Percentiles rank a stretch among this genome's conserved stretches.
Conservation (phyloP, 2,888 invertebrate species). For the Exephanes ischioxanthus region DNA sequence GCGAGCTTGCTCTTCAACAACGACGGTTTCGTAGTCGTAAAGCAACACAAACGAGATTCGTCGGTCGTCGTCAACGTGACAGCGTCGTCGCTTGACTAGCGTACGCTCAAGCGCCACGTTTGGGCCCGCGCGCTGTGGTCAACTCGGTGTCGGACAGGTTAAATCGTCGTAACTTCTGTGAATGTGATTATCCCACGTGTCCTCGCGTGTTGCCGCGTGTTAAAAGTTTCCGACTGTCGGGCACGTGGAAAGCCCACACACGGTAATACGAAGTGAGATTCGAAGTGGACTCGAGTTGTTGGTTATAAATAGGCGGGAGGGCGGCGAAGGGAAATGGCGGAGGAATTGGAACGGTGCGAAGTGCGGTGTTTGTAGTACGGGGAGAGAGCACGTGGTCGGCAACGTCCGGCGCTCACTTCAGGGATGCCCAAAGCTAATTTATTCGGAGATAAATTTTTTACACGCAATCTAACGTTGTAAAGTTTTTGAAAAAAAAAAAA, state of each 20-base stretch:
- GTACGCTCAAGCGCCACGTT: neutral
- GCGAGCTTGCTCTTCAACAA: neutral
- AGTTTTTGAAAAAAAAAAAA: neutral
- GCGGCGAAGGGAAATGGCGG: slow-evolving; percentile 25
- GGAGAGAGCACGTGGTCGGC: slow-evolving; percentile 20
- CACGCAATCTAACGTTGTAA: neutral
- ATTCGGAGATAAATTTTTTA: neutral
- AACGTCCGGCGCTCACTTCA: neutral
- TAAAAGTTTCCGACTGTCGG: slow-evolving; percentile 11
- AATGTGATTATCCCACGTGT: slow-evolving; percentile 5
- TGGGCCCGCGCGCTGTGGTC: neutral
- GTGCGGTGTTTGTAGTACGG: slow-evolving; percentile 18
- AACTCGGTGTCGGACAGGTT: neutral
- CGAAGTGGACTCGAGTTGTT: neutral
- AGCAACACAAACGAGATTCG: too few relatives aligned
- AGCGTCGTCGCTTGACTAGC: neutral
- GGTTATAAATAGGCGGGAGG: slow-evolving; percentile 42
- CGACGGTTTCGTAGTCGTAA: neutral
- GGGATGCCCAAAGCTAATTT: neutral
- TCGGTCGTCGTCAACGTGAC: neutral
- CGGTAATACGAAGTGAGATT: slow-evolving; percentile 10
- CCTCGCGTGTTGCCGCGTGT: slow-evolving; percentile 2
- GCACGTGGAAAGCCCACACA: neutral
- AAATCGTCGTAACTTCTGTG: neutral
- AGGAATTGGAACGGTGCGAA: slow-evolving; percentile 56